phyloP scores from a whole-genome alignment of 2,888 invertebrate genomes.

The Gymnocheta viridis region DNA sequence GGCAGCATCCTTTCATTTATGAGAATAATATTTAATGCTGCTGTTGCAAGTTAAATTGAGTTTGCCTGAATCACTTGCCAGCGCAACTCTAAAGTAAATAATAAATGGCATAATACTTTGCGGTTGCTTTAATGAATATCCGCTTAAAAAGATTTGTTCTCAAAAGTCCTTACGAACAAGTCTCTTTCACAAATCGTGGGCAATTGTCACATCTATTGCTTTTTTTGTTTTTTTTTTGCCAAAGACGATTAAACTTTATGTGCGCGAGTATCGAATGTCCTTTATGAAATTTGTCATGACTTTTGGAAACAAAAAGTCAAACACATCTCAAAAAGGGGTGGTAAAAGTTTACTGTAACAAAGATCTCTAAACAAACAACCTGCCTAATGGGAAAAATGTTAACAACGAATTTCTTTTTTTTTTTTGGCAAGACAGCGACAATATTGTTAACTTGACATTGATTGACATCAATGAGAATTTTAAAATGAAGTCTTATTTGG shows the following conservation, averaged over 20 bases:
- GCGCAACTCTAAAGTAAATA: constrained; percentile 32
- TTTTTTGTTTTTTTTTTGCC: background rate
- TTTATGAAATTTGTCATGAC: constrained; percentile 42
- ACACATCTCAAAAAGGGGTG: constrained; percentile 32
- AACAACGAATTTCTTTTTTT: constrained; percentile 4
- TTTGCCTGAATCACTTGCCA: constrained; percentile 44
- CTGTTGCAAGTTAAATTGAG: constrained; percentile 29
- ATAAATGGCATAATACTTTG: constrained; percentile 71
- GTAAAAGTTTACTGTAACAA: background rate
- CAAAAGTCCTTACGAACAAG: background rate
- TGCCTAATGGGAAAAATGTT: constrained; percentile 35
- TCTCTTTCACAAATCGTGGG: constrained; percentile 48
- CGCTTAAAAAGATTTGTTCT: constrained; percentile 73
- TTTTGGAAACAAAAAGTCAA: constrained; percentile 24
- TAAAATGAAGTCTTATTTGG: background rate
- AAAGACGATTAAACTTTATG: constrained; percentile 4
- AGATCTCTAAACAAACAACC: constrained; percentile 46
- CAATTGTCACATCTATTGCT: constrained; percentile 50
- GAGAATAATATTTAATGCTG: constrained; percentile 17
- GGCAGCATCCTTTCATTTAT: constrained; percentile 38
- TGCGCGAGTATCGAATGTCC: constrained; percentile 43
- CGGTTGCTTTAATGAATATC: constrained; percentile 81
- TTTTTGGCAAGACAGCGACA: constrained; percentile 17
- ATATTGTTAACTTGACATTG: constrained; percentile 51
- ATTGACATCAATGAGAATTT: constrained; percentile 62